phyloP scores from a whole-genome alignment of 2,797 vertebrate species.

The Scleropages formosus region DNA sequence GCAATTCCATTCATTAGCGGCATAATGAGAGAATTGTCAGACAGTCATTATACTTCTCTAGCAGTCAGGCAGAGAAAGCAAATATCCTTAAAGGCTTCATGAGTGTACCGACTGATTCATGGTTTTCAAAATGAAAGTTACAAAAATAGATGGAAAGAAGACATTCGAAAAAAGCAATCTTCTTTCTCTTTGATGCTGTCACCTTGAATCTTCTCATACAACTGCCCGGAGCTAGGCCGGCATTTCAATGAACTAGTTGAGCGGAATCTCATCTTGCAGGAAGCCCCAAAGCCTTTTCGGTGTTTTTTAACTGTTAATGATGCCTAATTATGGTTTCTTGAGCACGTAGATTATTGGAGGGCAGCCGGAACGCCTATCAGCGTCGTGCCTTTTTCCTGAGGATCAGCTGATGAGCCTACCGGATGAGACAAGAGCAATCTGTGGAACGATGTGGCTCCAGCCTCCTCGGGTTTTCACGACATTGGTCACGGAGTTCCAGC shows the following conservation, averaged over 20 bases:
- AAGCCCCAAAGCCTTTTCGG: conserved; percentile 42
- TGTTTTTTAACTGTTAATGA: conserved; percentile 45
- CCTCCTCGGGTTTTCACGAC: no score
- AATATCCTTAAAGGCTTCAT: conserved; percentile 38
- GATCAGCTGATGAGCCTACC: conserved; percentile 34
- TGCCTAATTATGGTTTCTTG: conserved; percentile 59
- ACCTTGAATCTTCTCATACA: conserved; percentile 54
- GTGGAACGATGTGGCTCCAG: not conserved
- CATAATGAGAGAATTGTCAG: conserved; percentile 48
- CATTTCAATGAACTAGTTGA: conserved; percentile 53
- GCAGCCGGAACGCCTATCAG: conserved; percentile 45
- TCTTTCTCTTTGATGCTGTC: conserved; percentile 50
- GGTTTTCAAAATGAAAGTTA: conserved; percentile 29
- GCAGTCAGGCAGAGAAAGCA: conserved; percentile 34
- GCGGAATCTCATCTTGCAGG: conserved; percentile 47
- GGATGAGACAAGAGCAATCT: not conserved
- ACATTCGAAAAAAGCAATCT: conserved; percentile 23
- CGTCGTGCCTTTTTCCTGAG: conserved; percentile 19
- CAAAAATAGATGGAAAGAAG: conserved; percentile 17
- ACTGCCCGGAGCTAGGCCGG: conserved; percentile 50
- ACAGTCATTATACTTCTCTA: conserved; percentile 43
- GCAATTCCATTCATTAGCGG: not conserved
- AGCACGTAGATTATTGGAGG: conserved; percentile 45
- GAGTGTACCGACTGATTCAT: conserved; percentile 34
- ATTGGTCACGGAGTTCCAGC: no score